A percentile compares a stretch with the other conserved stretches of the same genome.
phyloP scores from a whole-genome alignment of 2,888 invertebrate genomes.

The Stenchaetothrips biformis region DNA sequence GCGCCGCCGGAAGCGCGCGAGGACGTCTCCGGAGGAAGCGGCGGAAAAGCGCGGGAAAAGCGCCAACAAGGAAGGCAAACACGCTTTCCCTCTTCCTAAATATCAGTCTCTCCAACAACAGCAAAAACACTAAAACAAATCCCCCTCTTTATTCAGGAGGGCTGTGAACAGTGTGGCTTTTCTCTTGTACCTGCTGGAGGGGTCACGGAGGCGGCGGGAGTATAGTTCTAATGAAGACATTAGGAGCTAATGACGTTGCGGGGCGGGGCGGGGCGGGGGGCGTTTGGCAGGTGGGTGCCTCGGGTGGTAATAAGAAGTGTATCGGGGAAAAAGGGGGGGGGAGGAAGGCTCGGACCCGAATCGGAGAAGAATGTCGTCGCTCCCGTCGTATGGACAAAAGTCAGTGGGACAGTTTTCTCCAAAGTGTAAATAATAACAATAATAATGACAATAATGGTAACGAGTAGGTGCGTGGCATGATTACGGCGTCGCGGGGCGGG shows the following conservation, averaged over 20 bases:
- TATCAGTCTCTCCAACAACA: no score
- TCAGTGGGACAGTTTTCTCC: no score
- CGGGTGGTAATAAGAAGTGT: background rate
- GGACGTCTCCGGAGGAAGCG: no score
- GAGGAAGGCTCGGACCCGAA: background rate
- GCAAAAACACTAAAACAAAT: no score
- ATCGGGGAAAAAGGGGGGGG: background rate
- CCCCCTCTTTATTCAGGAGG: no score
- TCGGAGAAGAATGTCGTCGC: background rate
- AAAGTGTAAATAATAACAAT: background rate
- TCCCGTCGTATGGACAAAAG: background rate
- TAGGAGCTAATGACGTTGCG: constrained; percentile 1
- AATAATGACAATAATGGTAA: background rate
- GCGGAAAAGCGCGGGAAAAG: no score
- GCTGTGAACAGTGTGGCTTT: no score
- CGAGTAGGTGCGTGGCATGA: background rate
- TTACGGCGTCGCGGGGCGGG: background rate
- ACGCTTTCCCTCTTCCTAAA: no score
- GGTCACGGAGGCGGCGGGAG: background rate
- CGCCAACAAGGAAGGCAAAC: no score
- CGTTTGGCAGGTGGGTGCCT: constrained; percentile 10
- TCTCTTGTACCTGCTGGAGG: background rate
- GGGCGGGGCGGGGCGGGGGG: background rate
- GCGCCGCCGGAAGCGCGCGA: no score
- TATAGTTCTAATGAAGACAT: constrained; percentile 21